Percentiles rank a stretch among this genome's conserved stretches.
phyloP scores from a whole-genome alignment of 2,113 vertebrate species.

The Cephalopterus ornatus region DNA sequence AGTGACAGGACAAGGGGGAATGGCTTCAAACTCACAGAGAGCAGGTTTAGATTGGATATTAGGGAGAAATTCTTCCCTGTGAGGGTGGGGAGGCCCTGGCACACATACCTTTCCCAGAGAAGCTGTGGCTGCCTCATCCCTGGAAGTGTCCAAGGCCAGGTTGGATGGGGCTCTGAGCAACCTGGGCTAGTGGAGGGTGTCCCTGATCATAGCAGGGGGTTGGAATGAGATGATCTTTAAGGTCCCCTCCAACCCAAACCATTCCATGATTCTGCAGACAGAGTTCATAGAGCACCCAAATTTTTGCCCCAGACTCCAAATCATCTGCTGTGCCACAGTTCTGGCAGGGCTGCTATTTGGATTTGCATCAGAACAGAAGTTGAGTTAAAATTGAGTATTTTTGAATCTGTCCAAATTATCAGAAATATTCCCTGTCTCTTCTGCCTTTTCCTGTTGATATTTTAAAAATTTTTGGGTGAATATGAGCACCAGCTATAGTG shows the following conservation, averaged over 20 bases:
- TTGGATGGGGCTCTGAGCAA: not conserved
- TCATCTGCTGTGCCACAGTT: not conserved
- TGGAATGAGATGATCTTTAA: not conserved
- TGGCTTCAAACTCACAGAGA: not conserved
- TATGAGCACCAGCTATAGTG: not conserved
- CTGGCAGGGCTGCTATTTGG: not conserved
- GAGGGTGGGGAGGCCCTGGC: not conserved
- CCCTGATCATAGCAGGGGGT: not conserved
- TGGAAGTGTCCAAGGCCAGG: not conserved
- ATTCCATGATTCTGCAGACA: not conserved
- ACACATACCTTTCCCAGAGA: not conserved
- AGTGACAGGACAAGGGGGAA: not conserved
- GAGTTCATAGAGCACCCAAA: not conserved
- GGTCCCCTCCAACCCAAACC: not conserved
- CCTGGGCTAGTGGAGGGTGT: not conserved
- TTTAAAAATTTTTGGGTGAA: not conserved
- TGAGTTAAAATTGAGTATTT: not conserved
- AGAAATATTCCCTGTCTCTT: not conserved
- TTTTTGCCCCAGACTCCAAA: not conserved
- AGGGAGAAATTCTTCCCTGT: not conserved
- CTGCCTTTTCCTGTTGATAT: not conserved
- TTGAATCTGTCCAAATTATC: not conserved
- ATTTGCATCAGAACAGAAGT: not conserved
- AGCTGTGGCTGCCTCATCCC: not conserved
- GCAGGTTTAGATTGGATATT: not conserved